Base-by-base conservation (phyloP, 2,888 invertebrate species). In the Seladonia tumulorum region DNA sequence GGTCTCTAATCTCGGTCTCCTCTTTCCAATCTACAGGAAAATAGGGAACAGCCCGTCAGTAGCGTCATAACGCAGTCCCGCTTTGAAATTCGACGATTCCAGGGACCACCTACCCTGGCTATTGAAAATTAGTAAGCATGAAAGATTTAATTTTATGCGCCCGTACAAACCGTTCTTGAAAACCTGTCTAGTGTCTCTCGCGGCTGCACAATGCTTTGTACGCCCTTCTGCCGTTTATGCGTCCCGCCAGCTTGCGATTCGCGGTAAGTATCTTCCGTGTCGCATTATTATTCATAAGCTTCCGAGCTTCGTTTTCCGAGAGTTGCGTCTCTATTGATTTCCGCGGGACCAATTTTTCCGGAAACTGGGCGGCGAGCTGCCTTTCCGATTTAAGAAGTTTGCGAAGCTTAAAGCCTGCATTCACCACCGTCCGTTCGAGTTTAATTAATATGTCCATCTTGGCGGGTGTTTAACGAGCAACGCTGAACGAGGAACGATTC, bases 211-310 rank as follows among this genome's bases (percentile, higher is more conserved):
- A 76, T 78, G 72, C 76, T 82, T 81, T 76, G 57, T 72, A 80
- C 85, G 83, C 82, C 76, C 73, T 82, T 88, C 85, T 74, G 76
- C 45, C 85, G 79, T 88, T 86, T 80, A 79, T 68, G 63, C 60
- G 81, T 76, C 72, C 57, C 82, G 87, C 10, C 68, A 39, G 12
- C 74, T 90, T 90, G 80, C 78, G 83, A 79, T 81, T 78, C 77
- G 73, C 60, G 83, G 89, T 85, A 80, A 87, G 85, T 82, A 82
- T 85, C 82, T 79, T 81, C 79, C 86, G 82, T 74, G 85, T 85
- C 83, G 79, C 87, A 86, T 90, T 90, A 89, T 87, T 90, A 90
- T 90, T 90, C 90, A 89, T 86, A 83, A 80, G 78, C 81, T 77
- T 79, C 79, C 79, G 77, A n/a, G 47, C 77, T 84, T 81, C 82